These are phyloP conservation scores for Nothocercus julius DNA, from an alignment of 2,113 vertebrate genomes.

Conservation along the genomic window DNA sequence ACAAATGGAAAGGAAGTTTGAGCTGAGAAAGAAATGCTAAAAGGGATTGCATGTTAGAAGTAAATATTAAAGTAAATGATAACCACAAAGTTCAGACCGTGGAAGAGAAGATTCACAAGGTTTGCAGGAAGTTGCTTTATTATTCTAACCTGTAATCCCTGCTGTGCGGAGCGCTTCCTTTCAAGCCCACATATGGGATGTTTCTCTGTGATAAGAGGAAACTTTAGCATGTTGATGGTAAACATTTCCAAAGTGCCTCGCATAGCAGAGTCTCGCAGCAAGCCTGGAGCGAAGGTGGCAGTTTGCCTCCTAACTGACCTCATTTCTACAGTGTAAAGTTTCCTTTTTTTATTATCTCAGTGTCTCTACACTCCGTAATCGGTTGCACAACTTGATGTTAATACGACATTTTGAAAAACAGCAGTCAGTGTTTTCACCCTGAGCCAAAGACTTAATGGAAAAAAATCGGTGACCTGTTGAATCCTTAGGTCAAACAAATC, in stretches of 20 bases:
- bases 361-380: neutral
- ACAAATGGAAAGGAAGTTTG: neutral
- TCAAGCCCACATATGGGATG: conserved; percentile 38
- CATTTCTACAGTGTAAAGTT: neutral
- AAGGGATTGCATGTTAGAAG: neutral
- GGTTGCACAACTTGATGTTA: neutral
- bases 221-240: conserved; percentile 15
- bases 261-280: neutral
- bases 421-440: neutral
- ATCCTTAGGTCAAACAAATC: conserved; percentile 36
- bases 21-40: neutral
- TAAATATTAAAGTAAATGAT: conserved; percentile 34
- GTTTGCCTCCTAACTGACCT: neutral
- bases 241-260: conserved; percentile 6
- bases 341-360: neutral
- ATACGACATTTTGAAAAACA: conserved; percentile 7
- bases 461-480: conserved; percentile 38
- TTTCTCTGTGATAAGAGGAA: conserved; percentile 48
- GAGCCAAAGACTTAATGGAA: conserved; percentile 4
- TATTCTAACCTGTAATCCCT: conserved; percentile 43
- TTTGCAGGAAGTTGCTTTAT: conserved; percentile 52
- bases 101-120: conserved; percentile 36
- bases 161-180: conserved; percentile 13
- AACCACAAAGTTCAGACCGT: neutral
- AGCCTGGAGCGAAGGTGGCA: neutral